These are phyloP conservation scores for Spodoptera picta DNA, from an alignment of 2,888 invertebrate genomes.

Conservation along the genomic window DNA sequence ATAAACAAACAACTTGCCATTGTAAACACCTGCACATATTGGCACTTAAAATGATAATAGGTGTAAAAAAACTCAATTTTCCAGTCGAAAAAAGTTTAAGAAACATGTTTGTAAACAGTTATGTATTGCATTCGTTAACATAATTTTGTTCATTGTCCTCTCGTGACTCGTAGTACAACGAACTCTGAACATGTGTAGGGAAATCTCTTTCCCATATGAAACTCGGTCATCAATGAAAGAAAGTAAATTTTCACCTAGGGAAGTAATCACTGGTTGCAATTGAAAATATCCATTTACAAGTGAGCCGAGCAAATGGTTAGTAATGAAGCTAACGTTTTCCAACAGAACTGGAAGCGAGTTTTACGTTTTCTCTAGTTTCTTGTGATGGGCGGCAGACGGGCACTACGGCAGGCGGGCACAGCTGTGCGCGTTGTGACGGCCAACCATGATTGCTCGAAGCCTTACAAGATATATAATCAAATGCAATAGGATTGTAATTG, in stretches of 20 bases:
- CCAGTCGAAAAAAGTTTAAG: neutral
- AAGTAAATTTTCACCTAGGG: conserved; percentile 75
- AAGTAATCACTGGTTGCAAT: conserved; percentile 73
- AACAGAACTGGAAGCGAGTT: conserved; percentile 60
- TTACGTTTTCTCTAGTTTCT: conserved; percentile 62
- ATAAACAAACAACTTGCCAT: conserved; percentile 13
- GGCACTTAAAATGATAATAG: conserved; percentile 20
- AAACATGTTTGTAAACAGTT: conserved; percentile 9
- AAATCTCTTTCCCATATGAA: conserved; percentile 55
- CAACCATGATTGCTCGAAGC: conserved; percentile 36
- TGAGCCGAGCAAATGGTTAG: conserved; percentile 58
- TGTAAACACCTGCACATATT: conserved; percentile 33
- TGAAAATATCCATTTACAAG: conserved; percentile 73
- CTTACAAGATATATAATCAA: conserved; percentile 31
- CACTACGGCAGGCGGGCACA: conserved; percentile 20
- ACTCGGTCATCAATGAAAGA: conserved; percentile 68
- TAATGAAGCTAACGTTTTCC: conserved; percentile 68
- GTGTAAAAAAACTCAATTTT: conserved; percentile 8
- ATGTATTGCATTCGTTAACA: conserved; percentile 20
- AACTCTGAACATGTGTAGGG: conserved; percentile 29
- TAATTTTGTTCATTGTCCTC: conserved; percentile 4
- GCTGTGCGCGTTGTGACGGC: conserved; percentile 30
- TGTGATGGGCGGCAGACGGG: conserved; percentile 42
- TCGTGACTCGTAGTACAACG: conserved; percentile 14
- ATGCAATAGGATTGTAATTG: conserved; percentile 12